Evolutionary conservation across 2,888 invertebrate genomes (phyloP), one percentile per base, ranked within the genome.

Genomic region (Eristalinus sepulchralis): DNA sequence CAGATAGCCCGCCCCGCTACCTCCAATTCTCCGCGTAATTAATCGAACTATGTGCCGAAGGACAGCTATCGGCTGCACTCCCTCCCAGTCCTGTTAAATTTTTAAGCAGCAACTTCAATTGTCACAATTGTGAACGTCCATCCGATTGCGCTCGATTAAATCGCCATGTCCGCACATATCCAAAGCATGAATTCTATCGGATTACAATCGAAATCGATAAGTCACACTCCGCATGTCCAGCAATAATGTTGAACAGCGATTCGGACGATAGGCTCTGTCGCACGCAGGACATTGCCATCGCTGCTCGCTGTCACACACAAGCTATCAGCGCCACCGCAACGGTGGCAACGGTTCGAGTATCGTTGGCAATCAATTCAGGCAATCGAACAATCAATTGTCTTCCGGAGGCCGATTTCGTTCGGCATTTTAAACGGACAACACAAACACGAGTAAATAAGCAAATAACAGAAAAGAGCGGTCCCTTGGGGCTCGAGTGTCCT

Each of bases 331-430:
- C n/a, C n/a, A 63, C 31, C 75, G 4, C 3, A 20, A n/a, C 22
- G 59, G 33, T 36, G 39, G 39, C 39, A n/a, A 6, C 60, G 68
- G 47, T 9, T 33, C 36, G 68, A 68, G 68, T 63, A 70, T 77
- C 62, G 62, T 77, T 70, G 27, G 53, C 63, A 62, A 77, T 77
- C 68, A 70, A 70, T 77, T 77, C 77, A 20, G 55, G 22, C 68
- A 77, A 77, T 77, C 68, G 68, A 31, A 68, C 68, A 68, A 70
- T 70, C 62, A 70, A 70, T 77, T 55, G 62, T 70, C 62, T 27
- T 13, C 62, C 63, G 22, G 77, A 63, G 77, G 70, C 76, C 76
- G 53, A 76, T 76, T 76, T 22, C 34, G 67, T 53, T 76, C 47
- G 67, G 27, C 27, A 70, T 70, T 77, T 77, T 77, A 70, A 77